Conservation (phyloP, 1,140 invertebrate genomes). For the Drosophila truncata region DNA sequence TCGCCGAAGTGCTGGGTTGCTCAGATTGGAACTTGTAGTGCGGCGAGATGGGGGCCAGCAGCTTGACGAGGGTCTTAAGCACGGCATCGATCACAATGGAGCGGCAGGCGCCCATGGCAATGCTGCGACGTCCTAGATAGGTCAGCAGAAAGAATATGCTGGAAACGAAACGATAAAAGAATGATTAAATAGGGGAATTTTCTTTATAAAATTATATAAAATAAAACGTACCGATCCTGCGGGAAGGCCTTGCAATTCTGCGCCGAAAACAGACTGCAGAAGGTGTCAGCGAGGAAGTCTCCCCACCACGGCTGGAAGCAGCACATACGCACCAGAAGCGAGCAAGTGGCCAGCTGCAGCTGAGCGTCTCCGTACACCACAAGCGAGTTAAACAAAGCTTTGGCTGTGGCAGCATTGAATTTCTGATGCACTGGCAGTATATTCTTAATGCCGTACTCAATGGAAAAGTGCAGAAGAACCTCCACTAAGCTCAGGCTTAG, state of each 20-base stretch:
- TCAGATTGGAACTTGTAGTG: slow-evolving; percentile 76
- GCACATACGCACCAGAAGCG: slow-evolving; percentile 91
- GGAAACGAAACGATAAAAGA: slow-evolving; percentile 62
- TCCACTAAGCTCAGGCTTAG: slow-evolving; percentile 93
- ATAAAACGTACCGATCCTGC: slow-evolving; percentile 91
- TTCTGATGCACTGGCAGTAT: slow-evolving; percentile 86
- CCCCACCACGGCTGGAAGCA: slow-evolving; percentile 94
- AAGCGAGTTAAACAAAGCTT: slow-evolving; percentile 89
- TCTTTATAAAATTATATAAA: not conserved
- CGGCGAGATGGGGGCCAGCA: slow-evolving; percentile 86
- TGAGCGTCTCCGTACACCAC: slow-evolving; percentile 84
- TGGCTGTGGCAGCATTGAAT: slow-evolving; percentile 88
- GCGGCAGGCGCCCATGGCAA: slow-evolving; percentile 88
- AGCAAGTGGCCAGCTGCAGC: slow-evolving; percentile 87
- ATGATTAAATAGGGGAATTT: slow-evolving; percentile 5
- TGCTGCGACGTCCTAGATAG: slow-evolving; percentile 93
- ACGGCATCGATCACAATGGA: slow-evolving; percentile 89
- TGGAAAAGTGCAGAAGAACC: slow-evolving; percentile 90
- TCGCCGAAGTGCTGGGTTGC: slow-evolving; percentile 80
- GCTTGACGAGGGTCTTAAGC: slow-evolving; percentile 87
- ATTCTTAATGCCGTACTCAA: slow-evolving; percentile 87
- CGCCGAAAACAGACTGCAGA: slow-evolving; percentile 92
- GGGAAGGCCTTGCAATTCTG: slow-evolving; percentile 92
- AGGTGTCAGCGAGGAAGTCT: slow-evolving; percentile 92
- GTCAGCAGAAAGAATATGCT: slow-evolving; percentile 95